phyloP scores from a whole-genome alignment of 2,113 vertebrate species.

The Callocephalon fimbriatum region DNA sequence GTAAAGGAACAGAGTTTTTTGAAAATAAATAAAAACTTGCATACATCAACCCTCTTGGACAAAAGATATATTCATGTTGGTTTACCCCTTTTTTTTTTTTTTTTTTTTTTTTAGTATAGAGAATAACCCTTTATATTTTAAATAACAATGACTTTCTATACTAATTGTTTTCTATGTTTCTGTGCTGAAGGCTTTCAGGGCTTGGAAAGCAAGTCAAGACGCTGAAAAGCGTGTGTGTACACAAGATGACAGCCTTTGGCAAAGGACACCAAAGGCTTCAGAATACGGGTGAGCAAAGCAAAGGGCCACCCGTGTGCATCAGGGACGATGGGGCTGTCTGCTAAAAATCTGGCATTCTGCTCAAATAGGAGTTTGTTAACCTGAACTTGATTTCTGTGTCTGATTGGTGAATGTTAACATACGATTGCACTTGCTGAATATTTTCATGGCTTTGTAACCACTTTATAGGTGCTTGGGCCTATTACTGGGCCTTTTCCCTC shows the following conservation, averaged over 20 bases:
- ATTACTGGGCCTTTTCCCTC: background rate
- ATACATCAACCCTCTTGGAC: background rate
- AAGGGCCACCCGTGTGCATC: background rate
- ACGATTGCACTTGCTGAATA: background rate
- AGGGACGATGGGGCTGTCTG: background rate
- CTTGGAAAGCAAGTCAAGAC: background rate
- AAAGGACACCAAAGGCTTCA: slow-evolving; percentile 12
- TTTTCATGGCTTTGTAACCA: background rate
- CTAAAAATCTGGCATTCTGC: background rate
- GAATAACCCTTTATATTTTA: background rate
- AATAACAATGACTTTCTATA: background rate
- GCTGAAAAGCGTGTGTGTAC: background rate
- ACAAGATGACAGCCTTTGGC: slow-evolving; percentile 32
- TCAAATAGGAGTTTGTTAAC: background rate
- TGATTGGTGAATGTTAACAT: background rate
- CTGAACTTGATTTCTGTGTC: background rate
- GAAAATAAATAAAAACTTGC: background rate
- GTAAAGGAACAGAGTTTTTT: background rate
- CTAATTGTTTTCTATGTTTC: background rate
- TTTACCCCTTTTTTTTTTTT: background rate
- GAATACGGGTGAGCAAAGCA: fast-evolving
- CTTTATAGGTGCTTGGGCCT: fast-evolving
- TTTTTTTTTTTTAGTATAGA: background rate
- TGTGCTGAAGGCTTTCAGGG: background rate
- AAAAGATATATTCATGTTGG: background rate